Conservation (phyloP, 1,140 invertebrate species). For the Pogonomyrmex californicus region DNA sequence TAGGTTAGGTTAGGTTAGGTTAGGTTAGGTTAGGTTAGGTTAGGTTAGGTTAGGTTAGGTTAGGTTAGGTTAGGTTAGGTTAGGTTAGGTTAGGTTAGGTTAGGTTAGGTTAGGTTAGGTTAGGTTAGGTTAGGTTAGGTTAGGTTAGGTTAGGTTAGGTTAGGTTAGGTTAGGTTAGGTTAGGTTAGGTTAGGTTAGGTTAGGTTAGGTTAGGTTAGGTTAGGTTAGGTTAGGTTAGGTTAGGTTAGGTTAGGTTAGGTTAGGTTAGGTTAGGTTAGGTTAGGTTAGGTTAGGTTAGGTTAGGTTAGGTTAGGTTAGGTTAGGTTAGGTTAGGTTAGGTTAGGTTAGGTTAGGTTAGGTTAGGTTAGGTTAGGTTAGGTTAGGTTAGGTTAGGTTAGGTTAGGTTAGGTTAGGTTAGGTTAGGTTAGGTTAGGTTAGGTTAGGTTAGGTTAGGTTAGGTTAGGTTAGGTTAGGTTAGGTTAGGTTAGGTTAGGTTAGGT, state of each 20-base stretch:
- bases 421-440: constrained; percentile 3
- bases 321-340: constrained; percentile 3
- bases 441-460: constrained; percentile 3
- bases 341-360: constrained; percentile 3
- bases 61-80: constrained; percentile 3
- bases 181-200: constrained; percentile 3
- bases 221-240: constrained; percentile 3
- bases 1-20: constrained; percentile 3
- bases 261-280: constrained; percentile 3
- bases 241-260: constrained; percentile 3
- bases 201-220: constrained; percentile 3
- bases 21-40: constrained; percentile 3
- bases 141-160: constrained; percentile 3
- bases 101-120: constrained; percentile 3
- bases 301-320: constrained; percentile 3
- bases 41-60: constrained; percentile 3
- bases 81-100: constrained; percentile 3
- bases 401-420: constrained; percentile 3
- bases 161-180: constrained; percentile 3
- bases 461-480: constrained; percentile 3
- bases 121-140: constrained; percentile 3
- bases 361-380: constrained; percentile 3
- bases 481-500: neutral
- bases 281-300: neutral
- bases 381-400: constrained; percentile 3